Conservation (phyloP, 1,140 invertebrate genomes). For the Pararge aegeria region DNA sequence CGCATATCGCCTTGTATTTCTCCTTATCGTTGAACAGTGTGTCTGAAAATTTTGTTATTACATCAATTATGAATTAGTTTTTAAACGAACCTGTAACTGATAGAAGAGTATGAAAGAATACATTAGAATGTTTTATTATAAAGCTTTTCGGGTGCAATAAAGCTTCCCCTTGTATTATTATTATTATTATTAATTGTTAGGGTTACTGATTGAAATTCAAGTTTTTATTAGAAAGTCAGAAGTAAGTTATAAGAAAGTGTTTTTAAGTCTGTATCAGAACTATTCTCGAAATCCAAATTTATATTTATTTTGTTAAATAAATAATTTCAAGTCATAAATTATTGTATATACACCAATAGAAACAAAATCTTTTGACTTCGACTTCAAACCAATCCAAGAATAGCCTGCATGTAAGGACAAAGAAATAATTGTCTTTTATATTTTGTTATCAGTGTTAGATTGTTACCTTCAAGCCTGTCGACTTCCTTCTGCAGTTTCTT, state of each 20-base stretch:
- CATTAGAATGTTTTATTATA: slow-evolving; percentile 44
- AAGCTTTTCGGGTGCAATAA: slow-evolving; percentile 48
- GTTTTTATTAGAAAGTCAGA: too few relatives aligned
- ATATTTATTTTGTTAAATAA: neutral
- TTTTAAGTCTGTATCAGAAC: neutral
- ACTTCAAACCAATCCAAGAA: neutral
- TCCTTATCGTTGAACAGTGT: slow-evolving; percentile 92
- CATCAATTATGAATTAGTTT: slow-evolving; percentile 47
- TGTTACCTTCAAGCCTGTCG: slow-evolving; percentile 99
- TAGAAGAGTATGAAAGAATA: slow-evolving; percentile 15
- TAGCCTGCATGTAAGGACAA: neutral
- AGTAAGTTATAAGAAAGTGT: neutral
- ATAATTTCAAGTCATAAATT: too few relatives aligned
- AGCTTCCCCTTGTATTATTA: slow-evolving; percentile 50
- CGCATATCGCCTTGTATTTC: slow-evolving; percentile 97
- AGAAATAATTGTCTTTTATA: neutral
- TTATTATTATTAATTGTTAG: slow-evolving; percentile 34
- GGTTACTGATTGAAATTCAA: slow-evolving; percentile 21
- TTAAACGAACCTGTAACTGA: slow-evolving; percentile 21
- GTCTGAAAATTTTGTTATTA: slow-evolving; percentile 74
- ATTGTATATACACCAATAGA: too few relatives aligned
- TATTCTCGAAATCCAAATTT: neutral
- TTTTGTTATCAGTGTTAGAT: slow-evolving; percentile 1
- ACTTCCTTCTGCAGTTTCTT: slow-evolving; percentile 99
- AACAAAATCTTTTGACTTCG: too few relatives aligned